Base-by-base conservation (phyloP, 2,888 invertebrate species). In the Morpho deidamia region DNA sequence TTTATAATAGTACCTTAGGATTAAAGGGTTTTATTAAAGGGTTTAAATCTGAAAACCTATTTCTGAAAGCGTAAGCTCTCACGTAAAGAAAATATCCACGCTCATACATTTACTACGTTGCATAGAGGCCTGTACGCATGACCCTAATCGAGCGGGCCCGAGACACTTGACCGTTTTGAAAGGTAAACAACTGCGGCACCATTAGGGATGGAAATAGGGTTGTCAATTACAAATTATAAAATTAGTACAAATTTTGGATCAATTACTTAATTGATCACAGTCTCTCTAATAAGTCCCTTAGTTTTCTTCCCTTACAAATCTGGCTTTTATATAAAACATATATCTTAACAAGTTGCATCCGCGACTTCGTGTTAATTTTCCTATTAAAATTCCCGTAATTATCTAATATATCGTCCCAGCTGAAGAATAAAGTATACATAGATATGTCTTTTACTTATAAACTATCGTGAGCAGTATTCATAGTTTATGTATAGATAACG, bases 161-260 rank as follows among this genome's bases (percentile, higher is more conserved):
- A 44, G 53, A 46, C 58, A 53, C 58, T 56, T 58, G 58, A 58
- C 56, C 58, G 56, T 51, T 56, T 58, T 58, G 53, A 56, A 58
- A 58, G 43, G 53, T 58, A 58, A 58, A 53, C 58, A 58, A 56
- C 53, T 44, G 50, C 50, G 44, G 37, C 38, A 53, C 53, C 40
- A 47, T 52, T 55, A 47, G 50, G 47, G 46, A 38, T 40, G 23
- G 8, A 32, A 34, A 32, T 44, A 35, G 41, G 51, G 39, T 39
- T 49, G 45, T 38, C 41, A 11, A 51, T 11, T 14, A 35, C 35
- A 12, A 11, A 11, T 23, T 23, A 23, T 23, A 23, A 2, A 23
- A 23, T 23, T 23, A 23, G 5, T 5, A 1, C 23, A 23, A 10
- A 10, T 37, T 37, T 37, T 7, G 8, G 10, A 37, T 37, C 8